phyloP scores from a whole-genome alignment of 2,797 vertebrate genomes.

The Lagodon rhomboides region DNA sequence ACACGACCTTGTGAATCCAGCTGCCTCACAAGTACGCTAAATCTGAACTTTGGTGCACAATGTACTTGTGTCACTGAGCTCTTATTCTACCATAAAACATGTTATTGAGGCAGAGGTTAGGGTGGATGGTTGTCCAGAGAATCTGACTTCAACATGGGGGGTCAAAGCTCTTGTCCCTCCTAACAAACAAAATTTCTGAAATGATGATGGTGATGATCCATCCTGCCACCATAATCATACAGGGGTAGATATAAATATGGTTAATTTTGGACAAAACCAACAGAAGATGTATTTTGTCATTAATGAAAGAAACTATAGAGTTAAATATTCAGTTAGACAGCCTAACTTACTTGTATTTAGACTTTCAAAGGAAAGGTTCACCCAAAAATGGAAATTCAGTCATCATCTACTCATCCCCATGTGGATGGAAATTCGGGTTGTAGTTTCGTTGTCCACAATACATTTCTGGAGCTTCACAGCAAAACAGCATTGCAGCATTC shows the following conservation, averaged over 20 bases:
- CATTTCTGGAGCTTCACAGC: no score
- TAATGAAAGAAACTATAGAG: not conserved
- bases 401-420: no score
- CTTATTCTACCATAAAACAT: not conserved
- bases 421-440: no score
- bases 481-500: no score
- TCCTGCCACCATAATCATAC: not conserved
- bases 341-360: not conserved
- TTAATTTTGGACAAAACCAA: not conserved
- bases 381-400: no score
- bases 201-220: not conserved
- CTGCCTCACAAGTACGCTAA: not conserved
- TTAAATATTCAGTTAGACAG: not conserved
- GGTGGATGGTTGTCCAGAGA: not conserved
- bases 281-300: not conserved
- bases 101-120: not conserved
- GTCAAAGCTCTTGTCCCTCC: not conserved
- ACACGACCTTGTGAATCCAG: no score
- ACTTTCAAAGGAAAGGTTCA: no score
- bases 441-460: no score
- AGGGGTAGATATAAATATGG: not conserved
- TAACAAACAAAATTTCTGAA: not conserved
- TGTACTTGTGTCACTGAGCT: not conserved
- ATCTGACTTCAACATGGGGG: not conserved
- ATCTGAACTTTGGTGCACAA: not conserved